Percentiles rank a stretch among this genome's conserved stretches.
phyloP scores from a whole-genome alignment of 2,888 invertebrate genomes.

The Ctena decussata region DNA sequence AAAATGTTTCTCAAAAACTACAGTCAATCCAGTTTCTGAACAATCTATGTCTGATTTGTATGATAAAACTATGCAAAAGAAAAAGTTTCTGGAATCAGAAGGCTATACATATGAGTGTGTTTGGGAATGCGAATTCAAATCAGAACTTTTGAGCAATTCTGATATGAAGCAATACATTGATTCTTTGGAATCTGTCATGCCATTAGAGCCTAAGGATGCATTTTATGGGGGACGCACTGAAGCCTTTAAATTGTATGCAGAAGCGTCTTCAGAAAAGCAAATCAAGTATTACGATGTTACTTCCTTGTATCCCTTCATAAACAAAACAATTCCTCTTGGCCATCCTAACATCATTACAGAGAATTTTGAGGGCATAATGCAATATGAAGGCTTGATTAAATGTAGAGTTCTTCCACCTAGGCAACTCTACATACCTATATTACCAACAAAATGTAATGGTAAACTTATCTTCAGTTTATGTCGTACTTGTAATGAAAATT shows the following conservation, averaged over 20 bases:
- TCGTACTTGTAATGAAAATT: not conserved
- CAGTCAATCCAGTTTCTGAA: constrained; percentile 19
- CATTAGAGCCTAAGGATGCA: too few species aligned
- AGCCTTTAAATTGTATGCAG: too few species aligned
- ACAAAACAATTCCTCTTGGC: too few species aligned
- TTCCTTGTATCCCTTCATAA: too few species aligned
- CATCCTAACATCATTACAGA: too few species aligned
- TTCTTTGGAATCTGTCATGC: not conserved
- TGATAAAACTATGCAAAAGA: constrained; percentile 17
- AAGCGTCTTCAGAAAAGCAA: too few species aligned
- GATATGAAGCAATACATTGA: too few species aligned
- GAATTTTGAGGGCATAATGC: too few species aligned
- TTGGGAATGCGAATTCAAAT: constrained; percentile 23
- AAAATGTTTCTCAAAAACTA: constrained; percentile 11
- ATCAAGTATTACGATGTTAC: too few species aligned
- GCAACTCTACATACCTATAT: not conserved
- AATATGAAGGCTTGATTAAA: too few species aligned
- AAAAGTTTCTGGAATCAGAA: not conserved
- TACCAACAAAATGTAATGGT: not conserved
- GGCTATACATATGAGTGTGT: constrained; percentile 20
- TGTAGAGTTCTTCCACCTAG: not conserved
- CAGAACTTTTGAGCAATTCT: too few species aligned
- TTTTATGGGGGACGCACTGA: too few species aligned
- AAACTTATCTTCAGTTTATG: not conserved
- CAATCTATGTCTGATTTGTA: constrained; percentile 32